phyloP scores from a whole-genome alignment of 1,140 invertebrate genomes.

The Tenebrio molitor region DNA sequence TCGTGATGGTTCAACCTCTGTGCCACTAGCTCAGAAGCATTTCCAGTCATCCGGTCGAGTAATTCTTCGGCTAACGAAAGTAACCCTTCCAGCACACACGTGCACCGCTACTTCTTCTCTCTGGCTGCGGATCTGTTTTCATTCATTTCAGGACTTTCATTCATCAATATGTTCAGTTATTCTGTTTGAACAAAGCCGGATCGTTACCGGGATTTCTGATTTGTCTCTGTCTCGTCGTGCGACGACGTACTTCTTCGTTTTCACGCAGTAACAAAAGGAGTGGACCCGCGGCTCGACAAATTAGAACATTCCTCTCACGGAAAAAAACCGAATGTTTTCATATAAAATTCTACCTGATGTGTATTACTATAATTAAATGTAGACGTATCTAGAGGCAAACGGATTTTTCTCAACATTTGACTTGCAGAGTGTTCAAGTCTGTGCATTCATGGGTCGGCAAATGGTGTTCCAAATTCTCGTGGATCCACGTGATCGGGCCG shows the following conservation, averaged over 20 bases:
- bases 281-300: no score
- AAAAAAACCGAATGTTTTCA: no score
- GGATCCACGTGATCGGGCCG: no score
- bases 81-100: slow-evolving; percentile 31
- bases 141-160: slow-evolving; percentile 35
- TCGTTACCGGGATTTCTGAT: no score
- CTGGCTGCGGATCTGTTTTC: neutral
- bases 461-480: no score
- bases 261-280: no score
- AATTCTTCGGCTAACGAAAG: slow-evolving; percentile 20
- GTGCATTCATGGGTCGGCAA: neutral
- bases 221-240: no score
- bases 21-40: slow-evolving; percentile 43
- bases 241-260: no score
- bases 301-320: no score
- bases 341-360: slow-evolving; percentile 14
- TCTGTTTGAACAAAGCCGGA: no score
- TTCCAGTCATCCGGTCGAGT: slow-evolving; percentile 41
- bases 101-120: slow-evolving; percentile 3
- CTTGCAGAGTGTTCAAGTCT: neutral
- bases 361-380: slow-evolving; percentile 21
- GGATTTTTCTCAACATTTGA: slow-evolving; percentile 2
- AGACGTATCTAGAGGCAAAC: slow-evolving; percentile 20
- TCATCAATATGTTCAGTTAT: neutral
- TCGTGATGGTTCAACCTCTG: slow-evolving; percentile 42